These are phyloP conservation scores for Myoxocephalus aenaeus DNA, from an alignment of 2,797 vertebrate species.

Conservation along the genomic window DNA sequence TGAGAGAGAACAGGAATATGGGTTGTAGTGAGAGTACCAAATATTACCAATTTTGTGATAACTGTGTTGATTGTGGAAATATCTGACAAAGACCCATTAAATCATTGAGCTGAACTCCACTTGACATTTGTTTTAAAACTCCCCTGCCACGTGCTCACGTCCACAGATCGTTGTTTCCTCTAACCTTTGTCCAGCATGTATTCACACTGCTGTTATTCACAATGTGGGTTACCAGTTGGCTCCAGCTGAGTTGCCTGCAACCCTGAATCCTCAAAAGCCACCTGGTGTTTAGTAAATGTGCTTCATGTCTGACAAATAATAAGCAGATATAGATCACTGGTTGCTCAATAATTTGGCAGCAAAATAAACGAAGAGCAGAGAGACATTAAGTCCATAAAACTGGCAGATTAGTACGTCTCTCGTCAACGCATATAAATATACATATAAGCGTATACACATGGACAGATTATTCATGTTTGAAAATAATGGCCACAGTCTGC, in stretches of 20 bases:
- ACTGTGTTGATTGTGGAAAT: constrained; percentile 20
- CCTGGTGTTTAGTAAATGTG: constrained; percentile 68
- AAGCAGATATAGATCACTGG: constrained; percentile 72
- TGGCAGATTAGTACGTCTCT: background rate
- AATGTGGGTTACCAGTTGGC: constrained; percentile 51
- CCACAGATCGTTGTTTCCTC: constrained; percentile 21
- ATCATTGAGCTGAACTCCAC: constrained; percentile 7
- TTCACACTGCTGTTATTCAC: constrained; percentile 34
- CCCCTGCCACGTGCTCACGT: constrained; percentile 29
- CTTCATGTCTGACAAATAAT: constrained; percentile 66
- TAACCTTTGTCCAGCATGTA: constrained; percentile 38
- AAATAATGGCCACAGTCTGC: background rate
- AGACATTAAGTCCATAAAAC: constrained; percentile 66
- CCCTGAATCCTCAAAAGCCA: constrained; percentile 59
- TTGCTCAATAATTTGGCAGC: constrained; percentile 68
- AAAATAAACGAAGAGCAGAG: constrained; percentile 65
- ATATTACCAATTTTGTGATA: constrained; percentile 15
- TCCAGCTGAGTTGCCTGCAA: constrained; percentile 57
- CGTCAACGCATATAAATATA: background rate
- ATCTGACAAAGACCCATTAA: constrained; percentile 23
- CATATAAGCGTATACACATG: background rate
- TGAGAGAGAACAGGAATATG: background rate
- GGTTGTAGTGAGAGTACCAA: background rate
- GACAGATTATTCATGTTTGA: background rate
- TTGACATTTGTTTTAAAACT: constrained; percentile 8